These are phyloP conservation scores for Itoplectis maculator DNA, from an alignment of 2,888 invertebrate species.

Conservation along the genomic window DNA sequence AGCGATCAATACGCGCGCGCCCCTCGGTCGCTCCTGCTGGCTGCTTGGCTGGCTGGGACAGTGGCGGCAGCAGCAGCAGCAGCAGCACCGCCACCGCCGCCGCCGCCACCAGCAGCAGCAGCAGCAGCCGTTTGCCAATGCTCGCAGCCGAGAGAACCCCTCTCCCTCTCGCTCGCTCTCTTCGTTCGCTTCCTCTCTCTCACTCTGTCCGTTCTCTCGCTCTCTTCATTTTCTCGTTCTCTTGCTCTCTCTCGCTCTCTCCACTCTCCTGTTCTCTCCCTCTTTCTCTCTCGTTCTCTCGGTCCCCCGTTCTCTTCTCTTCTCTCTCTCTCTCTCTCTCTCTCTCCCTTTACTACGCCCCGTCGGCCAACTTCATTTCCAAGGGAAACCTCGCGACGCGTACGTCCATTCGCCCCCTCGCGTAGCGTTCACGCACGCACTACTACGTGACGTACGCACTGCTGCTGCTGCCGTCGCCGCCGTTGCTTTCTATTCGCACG, in stretches of 20 bases:
- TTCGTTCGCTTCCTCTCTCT: constrained; percentile 3
- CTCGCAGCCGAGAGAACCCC: constrained; percentile 45
- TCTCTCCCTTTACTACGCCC: constrained; percentile 33
- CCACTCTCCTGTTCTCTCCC: constrained; percentile 1
- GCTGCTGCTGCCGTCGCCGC: constrained; percentile 28
- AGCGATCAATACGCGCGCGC: constrained; percentile 83
- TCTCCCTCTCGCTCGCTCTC: constrained; percentile 18
- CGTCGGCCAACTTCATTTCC: constrained; percentile 60
- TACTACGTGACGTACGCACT: constrained; percentile 63
- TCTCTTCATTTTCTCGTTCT: not conserved
- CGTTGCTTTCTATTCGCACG: not conserved
- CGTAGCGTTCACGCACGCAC: constrained; percentile 52
- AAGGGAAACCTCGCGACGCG: constrained; percentile 68
- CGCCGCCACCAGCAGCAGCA: too few relatives aligned
- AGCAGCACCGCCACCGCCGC: not conserved
- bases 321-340: constrained; percentile 14
- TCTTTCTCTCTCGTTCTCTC: constrained; percentile 11
- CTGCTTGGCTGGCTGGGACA: constrained; percentile 65
- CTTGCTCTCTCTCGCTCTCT: constrained; percentile 18
- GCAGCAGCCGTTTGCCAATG: constrained; percentile 19
- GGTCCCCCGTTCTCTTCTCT: not conserved
- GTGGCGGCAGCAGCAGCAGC: constrained; percentile 52
- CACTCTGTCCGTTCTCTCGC: not conserved
- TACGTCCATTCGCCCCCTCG: constrained; percentile 59
- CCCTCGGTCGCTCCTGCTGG: constrained; percentile 72